Base-by-base conservation (phyloP, 2,888 invertebrate species). In the Ischnura elegans region DNA sequence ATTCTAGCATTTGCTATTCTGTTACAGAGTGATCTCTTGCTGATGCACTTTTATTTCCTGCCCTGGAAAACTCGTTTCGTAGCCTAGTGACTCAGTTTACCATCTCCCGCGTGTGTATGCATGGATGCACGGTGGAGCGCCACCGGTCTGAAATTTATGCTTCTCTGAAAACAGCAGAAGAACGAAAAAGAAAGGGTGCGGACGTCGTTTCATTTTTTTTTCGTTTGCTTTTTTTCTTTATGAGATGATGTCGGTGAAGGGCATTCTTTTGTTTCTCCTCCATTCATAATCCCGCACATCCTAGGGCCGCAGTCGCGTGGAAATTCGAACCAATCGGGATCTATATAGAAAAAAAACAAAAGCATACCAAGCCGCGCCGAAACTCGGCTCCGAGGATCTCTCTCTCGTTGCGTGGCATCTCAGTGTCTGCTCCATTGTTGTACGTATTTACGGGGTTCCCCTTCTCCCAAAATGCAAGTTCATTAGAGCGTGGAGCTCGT, bases 401-500 rank as follows among this genome's bases (percentile, higher is more conserved):
- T 47, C 47, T 61, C 21, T 76, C 76, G 36, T 36, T 76, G 76
- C 16, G 25, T 76, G 10, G 36, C 13, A 10, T 13, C 3, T 29
- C 76, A 76, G 76, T n/a, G n/a, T 61, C 61, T 16, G 76, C 76
- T 13, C 76, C n/a, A 29, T 76, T 76, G 76, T 76, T 21, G 29
- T n/a, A n/a, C n/a, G n/a, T 76, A 36, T 76, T 76, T 36, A 76
- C 36, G 36, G 29, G 61, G n/a, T n/a, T 1, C 51, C 51, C 51
- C 13, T 19, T 10, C 76, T 36, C 76, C 76, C 8, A 36, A 21
- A 76, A 36, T 13, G n/a, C 36, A 76, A 36, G 76, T 36, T 76
- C 76, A 76, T 36, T 76, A 76, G 76, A 16, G 76, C 76, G 76
- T 76, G 76, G 13, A 76, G 36, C 76, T 76, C 76, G 36, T 76